These are phyloP conservation scores for Blera fallax DNA, from an alignment of 2,888 invertebrate genomes.

Conservation along the genomic window DNA sequence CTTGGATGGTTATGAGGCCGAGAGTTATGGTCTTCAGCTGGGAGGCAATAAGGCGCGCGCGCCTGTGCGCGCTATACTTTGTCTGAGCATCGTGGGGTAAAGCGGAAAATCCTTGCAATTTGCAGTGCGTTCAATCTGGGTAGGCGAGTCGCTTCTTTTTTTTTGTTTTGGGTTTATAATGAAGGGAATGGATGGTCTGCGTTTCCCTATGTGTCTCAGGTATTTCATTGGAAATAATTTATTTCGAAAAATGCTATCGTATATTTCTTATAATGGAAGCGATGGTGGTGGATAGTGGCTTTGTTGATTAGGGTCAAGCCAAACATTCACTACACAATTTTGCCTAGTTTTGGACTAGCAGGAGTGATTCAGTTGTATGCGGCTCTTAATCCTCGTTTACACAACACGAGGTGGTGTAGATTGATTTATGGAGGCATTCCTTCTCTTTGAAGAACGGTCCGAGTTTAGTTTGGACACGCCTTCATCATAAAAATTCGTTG, in stretches of 20 bases:
- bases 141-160: background rate
- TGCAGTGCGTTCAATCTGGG: background rate
- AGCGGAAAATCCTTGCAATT: slow-evolving; percentile 8
- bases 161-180: slow-evolving; percentile 1
- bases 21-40: slow-evolving; percentile 61
- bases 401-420: too few relatives aligned
- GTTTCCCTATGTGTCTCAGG: slow-evolving; percentile 12
- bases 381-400: too few relatives aligned
- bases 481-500: too few relatives aligned
- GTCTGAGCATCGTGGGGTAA: background rate
- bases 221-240: slow-evolving; percentile 14
- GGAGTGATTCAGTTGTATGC: too few relatives aligned
- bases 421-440: too few relatives aligned
- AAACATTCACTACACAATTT: background rate
- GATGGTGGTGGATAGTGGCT: background rate
- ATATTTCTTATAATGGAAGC: background rate
- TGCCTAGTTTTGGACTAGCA: too few relatives aligned
- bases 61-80: background rate
- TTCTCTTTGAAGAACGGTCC: too few relatives aligned
- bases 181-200: slow-evolving; percentile 28
- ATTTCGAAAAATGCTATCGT: background rate
- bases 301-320: background rate
- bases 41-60: slow-evolving; percentile 30
- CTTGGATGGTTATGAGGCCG: background rate
- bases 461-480: too few relatives aligned